Conservation (phyloP, 2,797 vertebrate genomes). For the Oryzias dopingdopingensis region DNA sequence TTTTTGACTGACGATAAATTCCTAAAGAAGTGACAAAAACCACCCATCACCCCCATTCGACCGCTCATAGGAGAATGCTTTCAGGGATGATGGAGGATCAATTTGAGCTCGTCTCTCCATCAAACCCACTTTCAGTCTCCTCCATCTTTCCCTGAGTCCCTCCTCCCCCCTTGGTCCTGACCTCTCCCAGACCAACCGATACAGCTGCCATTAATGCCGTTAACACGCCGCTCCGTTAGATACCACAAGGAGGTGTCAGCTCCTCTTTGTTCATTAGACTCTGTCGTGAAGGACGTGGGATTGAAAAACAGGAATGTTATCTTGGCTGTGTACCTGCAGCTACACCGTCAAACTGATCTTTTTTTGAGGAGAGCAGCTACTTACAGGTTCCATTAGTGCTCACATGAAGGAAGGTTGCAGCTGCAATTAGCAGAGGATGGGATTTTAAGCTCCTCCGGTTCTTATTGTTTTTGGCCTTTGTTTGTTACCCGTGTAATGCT, state of each 20-base stretch:
- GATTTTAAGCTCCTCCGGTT: conserved; percentile 45
- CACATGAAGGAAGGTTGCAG: conserved; percentile 43
- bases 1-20: neutral
- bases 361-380: conserved; percentile 34
- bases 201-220: conserved; percentile 10
- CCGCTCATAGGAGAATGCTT: conserved; percentile 18
- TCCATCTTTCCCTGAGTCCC: conserved; percentile 29
- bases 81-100: conserved; percentile 48
- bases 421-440: conserved; percentile 45
- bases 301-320: conserved; percentile 27
- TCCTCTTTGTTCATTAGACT: conserved; percentile 11
- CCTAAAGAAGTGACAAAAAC: neutral
- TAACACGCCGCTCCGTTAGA: conserved; percentile 31
- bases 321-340: conserved; percentile 28
- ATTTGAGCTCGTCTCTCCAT: conserved; percentile 23
- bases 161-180: conserved; percentile 6
- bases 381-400: conserved; percentile 57
- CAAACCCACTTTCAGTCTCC: conserved; percentile 17
- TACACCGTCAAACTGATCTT: conserved; percentile 18
- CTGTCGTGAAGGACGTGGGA: conserved; percentile 11
- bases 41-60: neutral
- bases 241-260: neutral
- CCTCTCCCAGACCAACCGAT: conserved; percentile 20
- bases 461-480: conserved; percentile 35
- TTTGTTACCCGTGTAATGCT: conserved; percentile 2